Conservation (phyloP, 1,140 invertebrate species). For the Temnothorax longispinosus region DNA sequence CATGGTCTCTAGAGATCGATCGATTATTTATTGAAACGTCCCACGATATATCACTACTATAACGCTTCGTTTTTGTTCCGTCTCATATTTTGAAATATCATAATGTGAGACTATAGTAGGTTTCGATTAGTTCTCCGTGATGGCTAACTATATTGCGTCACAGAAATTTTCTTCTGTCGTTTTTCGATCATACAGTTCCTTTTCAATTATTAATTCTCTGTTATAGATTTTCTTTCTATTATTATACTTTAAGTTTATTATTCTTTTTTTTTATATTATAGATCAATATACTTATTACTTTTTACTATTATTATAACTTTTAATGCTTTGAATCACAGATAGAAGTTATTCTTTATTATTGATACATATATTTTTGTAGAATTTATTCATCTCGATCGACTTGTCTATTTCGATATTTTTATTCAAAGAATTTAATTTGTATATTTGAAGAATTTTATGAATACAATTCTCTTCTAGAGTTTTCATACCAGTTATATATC, state of each 20-base stretch:
- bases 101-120: neutral
- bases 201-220: neutral
- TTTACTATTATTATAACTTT: neutral
- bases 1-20: slow-evolving; percentile 68
- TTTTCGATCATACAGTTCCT: neutral
- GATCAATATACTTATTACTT: neutral
- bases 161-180: neutral
- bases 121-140: neutral
- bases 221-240: neutral
- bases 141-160: neutral
- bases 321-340: neutral
- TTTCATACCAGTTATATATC: neutral
- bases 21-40: neutral
- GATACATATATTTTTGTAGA: neutral
- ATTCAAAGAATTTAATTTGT: neutral
- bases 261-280: neutral
- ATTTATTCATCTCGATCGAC: too few species aligned
- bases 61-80: neutral
- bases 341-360: neutral
- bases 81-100: neutral
- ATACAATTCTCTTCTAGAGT: neutral
- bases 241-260: neutral
- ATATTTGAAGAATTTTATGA: neutral
- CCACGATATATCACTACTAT: neutral
- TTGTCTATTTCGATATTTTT: neutral